A percentile compares a stretch with the other conserved stretches of the same genome.
Evolutionary conservation across 1,140 invertebrate species (phyloP).

Genomic region (Drosophila ficusphila): DNA sequence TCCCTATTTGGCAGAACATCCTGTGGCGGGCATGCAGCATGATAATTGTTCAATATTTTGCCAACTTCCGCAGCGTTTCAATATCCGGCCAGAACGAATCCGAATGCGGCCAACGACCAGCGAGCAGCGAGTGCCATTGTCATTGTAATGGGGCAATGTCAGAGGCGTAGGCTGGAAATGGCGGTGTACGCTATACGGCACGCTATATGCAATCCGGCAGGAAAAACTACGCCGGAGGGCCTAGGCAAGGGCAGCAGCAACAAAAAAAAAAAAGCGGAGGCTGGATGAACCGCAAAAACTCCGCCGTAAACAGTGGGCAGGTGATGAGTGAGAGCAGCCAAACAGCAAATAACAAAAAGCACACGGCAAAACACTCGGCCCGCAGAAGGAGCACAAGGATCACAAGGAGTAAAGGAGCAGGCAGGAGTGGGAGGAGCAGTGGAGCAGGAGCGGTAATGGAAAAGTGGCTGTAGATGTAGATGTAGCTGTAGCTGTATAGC

Average conservation of each 20-base stretch:
- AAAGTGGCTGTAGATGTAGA: slow-evolving; percentile 14
- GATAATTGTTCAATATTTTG: slow-evolving; percentile 69
- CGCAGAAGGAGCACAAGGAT: slow-evolving; percentile 22
- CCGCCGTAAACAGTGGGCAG: slow-evolving; percentile 56
- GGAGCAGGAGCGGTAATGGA: slow-evolving; percentile 13
- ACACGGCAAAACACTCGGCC: slow-evolving; percentile 72
- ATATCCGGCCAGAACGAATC: slow-evolving; percentile 61
- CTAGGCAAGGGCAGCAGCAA: slow-evolving; percentile 16
- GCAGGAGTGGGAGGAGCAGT: not conserved
- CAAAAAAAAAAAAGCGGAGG: slow-evolving; percentile 30
- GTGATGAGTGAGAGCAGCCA: slow-evolving; percentile 68
- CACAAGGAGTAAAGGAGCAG: slow-evolving; percentile 19
- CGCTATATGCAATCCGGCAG: not conserved
- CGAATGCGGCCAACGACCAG: slow-evolving; percentile 58
- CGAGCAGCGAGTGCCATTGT: slow-evolving; percentile 57
- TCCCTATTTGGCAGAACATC: not conserved
- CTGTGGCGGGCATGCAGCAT: not conserved
- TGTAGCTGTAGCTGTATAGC: too few relatives aligned
- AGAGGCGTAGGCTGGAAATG: slow-evolving; percentile 61
- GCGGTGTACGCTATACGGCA: not conserved
- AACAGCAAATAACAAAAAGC: slow-evolving; percentile 81
- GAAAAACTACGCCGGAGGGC: slow-evolving; percentile 29
- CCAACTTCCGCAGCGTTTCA: slow-evolving; percentile 56
- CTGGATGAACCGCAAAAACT: slow-evolving; percentile 38
- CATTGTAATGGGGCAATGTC: slow-evolving; percentile 75